Evolutionary conservation across 1,140 invertebrate species (phyloP), one percentile per base, ranked within the genome.

Genomic region (Thaumetopoea pityocampa): DNA sequence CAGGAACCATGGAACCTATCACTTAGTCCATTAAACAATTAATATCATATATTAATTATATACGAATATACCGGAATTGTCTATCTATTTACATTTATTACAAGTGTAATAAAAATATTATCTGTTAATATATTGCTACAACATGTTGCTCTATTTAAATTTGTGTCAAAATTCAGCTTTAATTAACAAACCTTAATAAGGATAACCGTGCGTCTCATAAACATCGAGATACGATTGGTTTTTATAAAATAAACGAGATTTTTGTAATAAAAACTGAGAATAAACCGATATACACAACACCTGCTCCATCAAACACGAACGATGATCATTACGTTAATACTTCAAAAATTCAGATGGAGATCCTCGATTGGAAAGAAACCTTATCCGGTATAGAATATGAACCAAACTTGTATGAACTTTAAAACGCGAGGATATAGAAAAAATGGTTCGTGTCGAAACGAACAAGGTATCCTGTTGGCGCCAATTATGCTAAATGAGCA

Each of bases 241-340:
- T 68, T 70, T 76, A 45, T 64, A 59, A 59, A 44, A 67, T 72
- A 81, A 52, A 77, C 70, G 67, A 73, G 72, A 77, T 74, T 79
- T 48, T 73, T 76, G 69, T 74, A 66, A 73, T 73, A 82, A 80
- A 81, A 82, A 72, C 65, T 50, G 69, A 77, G 68, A 83, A 80
- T 78, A 69, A 77, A 71, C 71, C 67, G 72, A 78, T 79, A 77
- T 57, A 61, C 56, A 73, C 65, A 68, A 76, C 79, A 83, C 79
- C 79, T 83, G 79, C 74, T 78, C 62, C 61, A 65, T 72, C 74
- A 77, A 77, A 81, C 60, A 62, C 69, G 54, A 52, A 67, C 65
- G 57, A 62, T 66, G 58, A 76, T 76, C 69, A 71, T 79, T 79
- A 82, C 79, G 74, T 64, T 79, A 82, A 82, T 82, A 65, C 60